Evolutionary conservation across 2,113 vertebrate genomes (phyloP), one percentile per base, ranked within the genome.

Genomic region (Varanus salvator): DNA sequence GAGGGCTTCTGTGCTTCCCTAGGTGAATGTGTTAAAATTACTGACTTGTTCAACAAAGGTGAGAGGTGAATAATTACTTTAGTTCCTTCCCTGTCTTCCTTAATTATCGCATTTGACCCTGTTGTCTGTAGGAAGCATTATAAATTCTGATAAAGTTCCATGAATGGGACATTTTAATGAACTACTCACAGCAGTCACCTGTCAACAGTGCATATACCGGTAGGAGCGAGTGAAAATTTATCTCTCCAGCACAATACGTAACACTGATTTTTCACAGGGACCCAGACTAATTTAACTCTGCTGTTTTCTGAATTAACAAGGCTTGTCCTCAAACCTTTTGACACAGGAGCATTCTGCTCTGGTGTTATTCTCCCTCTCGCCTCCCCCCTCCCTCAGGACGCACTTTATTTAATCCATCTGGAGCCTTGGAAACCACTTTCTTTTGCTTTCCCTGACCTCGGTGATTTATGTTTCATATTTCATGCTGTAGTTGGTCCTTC

Each of bases 151-250:
- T 95, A 94, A 93, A 97, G 95, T 97, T 97, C 95, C 94, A 89
- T 92, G 95, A 95, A 95, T 84, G 93, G 95, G 96, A 97, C 97
- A 94, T 95, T 97, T 97, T 97, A 97, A 97, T 97, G 97, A 97
- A 96, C 95, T 94, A 87, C 74, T 90, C 97, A 95, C 97, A 97
- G 97, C 95, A 91, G 97, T 96, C 93, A 93, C 93, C 96, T 96
- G 96, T 97, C 97, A 96, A 91, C 93, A 93, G 92, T 90, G 90
- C 80, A 96, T 90, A 92, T 96, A 91, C 88, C 86, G 27, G 91
- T 90, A 84, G 89, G 86, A 90, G 91, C 17, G 27, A 94, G 92
- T 89, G 95, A 94, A 97, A 97, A 97, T 97, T 97, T 97, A 97
- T 98, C 94, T 97, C 93, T 25, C 85, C 60, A 89, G 94, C 96